phyloP scores from a whole-genome alignment of 2,888 invertebrate genomes.

The Caenorhabditis sulstoni region DNA sequence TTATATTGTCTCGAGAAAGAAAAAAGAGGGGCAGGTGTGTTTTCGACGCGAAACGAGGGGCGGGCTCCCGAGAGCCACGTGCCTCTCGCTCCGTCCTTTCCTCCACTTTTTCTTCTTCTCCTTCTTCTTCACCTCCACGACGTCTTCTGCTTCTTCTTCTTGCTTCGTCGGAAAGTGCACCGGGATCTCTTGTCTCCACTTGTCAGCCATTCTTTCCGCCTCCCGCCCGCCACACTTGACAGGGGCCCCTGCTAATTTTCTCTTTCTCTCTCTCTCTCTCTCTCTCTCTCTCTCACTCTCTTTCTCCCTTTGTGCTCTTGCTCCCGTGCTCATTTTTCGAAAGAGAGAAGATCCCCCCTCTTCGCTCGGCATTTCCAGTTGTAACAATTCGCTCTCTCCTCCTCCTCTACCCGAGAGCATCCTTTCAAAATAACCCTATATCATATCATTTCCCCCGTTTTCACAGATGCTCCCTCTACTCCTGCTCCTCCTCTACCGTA shows the following conservation, averaged over 20 bases:
- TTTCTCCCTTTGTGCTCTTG: not conserved
- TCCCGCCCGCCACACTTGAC: slow-evolving; percentile 19
- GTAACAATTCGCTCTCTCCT: slow-evolving; percentile 48
- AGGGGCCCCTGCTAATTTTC: slow-evolving; percentile 34
- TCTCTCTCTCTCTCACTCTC: slow-evolving; percentile 22
- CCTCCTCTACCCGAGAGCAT: slow-evolving; percentile 25
- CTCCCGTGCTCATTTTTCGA: slow-evolving; percentile 38
- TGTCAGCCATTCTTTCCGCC: slow-evolving; percentile 25
- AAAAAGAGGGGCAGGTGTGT: slow-evolving; percentile 30
- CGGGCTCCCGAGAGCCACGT: slow-evolving; percentile 6
- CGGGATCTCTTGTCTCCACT: not conserved
- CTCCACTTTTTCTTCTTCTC: slow-evolving; percentile 1
- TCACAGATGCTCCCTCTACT: slow-evolving; percentile 31
- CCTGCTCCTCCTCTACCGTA: slow-evolving; percentile 30
- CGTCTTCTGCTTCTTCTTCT: not conserved
- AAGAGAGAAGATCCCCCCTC: not conserved
- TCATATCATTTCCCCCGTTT: too few relatives aligned
- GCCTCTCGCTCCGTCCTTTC: slow-evolving; percentile 14
- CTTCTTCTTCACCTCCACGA: slow-evolving; percentile 1
- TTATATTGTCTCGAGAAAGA: not conserved
- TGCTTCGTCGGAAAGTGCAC: slow-evolving; percentile 24
- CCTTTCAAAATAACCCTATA: slow-evolving; percentile 54
- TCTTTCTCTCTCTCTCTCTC: slow-evolving; percentile 17
- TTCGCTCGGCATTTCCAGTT: slow-evolving; percentile 37
- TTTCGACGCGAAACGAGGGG: slow-evolving; percentile 1